Conservation (phyloP, 2,888 invertebrate species). For the Bedellia somnulentella region DNA sequence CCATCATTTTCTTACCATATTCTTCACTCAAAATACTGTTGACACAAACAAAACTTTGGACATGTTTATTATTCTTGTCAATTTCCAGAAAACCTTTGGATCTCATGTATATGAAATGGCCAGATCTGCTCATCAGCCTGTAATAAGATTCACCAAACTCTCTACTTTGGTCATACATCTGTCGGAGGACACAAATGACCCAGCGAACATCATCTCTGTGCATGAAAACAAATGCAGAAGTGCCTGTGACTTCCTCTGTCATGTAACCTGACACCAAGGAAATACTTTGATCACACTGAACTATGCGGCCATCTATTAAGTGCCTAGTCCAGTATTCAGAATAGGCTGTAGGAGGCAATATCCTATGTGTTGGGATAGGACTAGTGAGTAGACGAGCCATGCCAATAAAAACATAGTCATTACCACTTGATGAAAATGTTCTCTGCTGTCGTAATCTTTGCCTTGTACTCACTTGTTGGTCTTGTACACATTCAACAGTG, state of each 20-base stretch:
- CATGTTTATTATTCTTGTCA: conserved; percentile 72
- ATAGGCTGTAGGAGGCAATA: conserved; percentile 65
- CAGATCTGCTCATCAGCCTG: conserved; percentile 76
- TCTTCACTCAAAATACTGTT: conserved; percentile 78
- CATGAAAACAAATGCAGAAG: conserved; percentile 88
- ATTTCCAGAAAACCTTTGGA: conserved; percentile 85
- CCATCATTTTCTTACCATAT: conserved; percentile 71
- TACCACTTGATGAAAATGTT: conserved; percentile 59
- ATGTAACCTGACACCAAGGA: conserved; percentile 87
- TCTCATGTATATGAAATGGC: conserved; percentile 82
- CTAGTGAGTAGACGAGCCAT: conserved; percentile 68
- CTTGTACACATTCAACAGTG: conserved; percentile 49
- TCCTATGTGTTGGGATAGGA: conserved; percentile 59
- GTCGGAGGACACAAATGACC: conserved; percentile 83
- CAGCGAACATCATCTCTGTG: conserved; percentile 87
- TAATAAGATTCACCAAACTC: conserved; percentile 87
- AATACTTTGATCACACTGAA: conserved; percentile 89
- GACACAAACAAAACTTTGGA: conserved; percentile 85
- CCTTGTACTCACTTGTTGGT: conserved; percentile 49
- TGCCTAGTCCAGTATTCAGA: conserved; percentile 91
- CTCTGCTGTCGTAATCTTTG: conserved; percentile 55
- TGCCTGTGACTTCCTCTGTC: conserved; percentile 85
- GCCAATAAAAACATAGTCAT: conserved; percentile 70
- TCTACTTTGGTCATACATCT: conserved; percentile 86
- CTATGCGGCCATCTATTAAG: conserved; percentile 84